A percentile compares a stretch with the other conserved stretches of the same genome.
Conservation (phyloP, 2,888 invertebrate species). For the Idaea aversata region DNA sequence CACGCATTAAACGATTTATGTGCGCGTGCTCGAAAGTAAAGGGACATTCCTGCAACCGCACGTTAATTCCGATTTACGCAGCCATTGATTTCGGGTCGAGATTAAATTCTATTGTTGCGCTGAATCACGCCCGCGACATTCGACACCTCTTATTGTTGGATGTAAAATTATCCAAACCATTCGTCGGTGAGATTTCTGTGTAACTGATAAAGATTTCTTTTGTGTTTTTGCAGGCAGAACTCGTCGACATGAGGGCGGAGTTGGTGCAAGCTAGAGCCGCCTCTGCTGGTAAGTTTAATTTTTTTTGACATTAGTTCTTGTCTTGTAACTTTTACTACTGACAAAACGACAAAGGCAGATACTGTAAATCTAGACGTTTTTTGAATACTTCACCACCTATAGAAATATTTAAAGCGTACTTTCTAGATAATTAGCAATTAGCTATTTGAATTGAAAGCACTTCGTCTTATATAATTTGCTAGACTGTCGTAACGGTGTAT, state of each 20-base stretch:
- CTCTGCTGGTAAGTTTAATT: slow-evolving; percentile 50
- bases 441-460: slow-evolving; percentile 7
- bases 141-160: slow-evolving; percentile 58
- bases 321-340: slow-evolving; percentile 5
- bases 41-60: slow-evolving; percentile 19
- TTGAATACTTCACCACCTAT: not conserved
- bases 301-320: slow-evolving; percentile 7
- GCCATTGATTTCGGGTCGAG: slow-evolving; percentile 51
- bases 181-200: slow-evolving; percentile 36
- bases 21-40: slow-evolving; percentile 36
- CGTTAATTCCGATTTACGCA: slow-evolving; percentile 65
- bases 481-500: not conserved
- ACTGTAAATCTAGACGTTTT: not conserved
- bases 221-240: slow-evolving; percentile 83
- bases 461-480: not conserved
- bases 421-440: not conserved
- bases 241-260: slow-evolving; percentile 87
- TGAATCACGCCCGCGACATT: slow-evolving; percentile 52
- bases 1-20: slow-evolving; percentile 66
- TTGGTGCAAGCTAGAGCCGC: slow-evolving; percentile 84
- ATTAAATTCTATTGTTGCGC: slow-evolving; percentile 61
- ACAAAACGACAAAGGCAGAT: not conserved
- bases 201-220: slow-evolving; percentile 34
- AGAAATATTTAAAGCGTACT: not conserved
- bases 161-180: slow-evolving; percentile 46